Base-by-base conservation (phyloP, 2,888 invertebrate genomes). In the Patella depressa region DNA sequence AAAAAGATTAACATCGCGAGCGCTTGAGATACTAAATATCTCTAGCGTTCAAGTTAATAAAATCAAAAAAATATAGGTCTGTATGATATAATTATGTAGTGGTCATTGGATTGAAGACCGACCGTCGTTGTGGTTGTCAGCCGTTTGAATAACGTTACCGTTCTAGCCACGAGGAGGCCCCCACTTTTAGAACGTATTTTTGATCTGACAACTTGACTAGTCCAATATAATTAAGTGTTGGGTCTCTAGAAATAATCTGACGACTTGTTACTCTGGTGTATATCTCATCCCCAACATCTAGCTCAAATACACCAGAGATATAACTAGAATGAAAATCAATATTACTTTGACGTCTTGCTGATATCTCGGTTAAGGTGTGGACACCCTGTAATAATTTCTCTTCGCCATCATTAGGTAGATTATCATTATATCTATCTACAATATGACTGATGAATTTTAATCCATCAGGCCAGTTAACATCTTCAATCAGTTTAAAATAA, bases 291-390 rank as follows among this genome's bases (percentile, higher is more conserved):
- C 24, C 24, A 24, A 65, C 65, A 19, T 65, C 65, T 24, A 65
- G 9, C 65, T 65, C 24, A 65, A 65, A 65, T 24, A 65, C 65
- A 65, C 65, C 65, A 65, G 65, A 65, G 3, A 65, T 65, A 65
- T 65, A 65, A 65, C 65, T 65, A 9, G 65, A 24, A 14, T 65
- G 65, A 11, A 65, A 65, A 65, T 65, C 65, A 65, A 24, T 14
- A 12, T 24, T 65, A 3, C 3, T 24, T 19, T 14, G 11, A 11
- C 65, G 19, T 19, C 3, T 24, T 11, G 19, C 11, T 65, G 12
- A 24, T 45, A 9, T 45, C 24, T 65, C 24, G 3, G 65, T 11
- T 14, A 65, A 24, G 4, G 65, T 65, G 65, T 65, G 14, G 12
- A 24, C 24, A 65, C 14, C 1, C 24, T 65, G 65, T 65, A 65